Evolutionary conservation across 2,113 vertebrate genomes (phyloP).

Genomic region (Toxotes chatareus): DNA sequence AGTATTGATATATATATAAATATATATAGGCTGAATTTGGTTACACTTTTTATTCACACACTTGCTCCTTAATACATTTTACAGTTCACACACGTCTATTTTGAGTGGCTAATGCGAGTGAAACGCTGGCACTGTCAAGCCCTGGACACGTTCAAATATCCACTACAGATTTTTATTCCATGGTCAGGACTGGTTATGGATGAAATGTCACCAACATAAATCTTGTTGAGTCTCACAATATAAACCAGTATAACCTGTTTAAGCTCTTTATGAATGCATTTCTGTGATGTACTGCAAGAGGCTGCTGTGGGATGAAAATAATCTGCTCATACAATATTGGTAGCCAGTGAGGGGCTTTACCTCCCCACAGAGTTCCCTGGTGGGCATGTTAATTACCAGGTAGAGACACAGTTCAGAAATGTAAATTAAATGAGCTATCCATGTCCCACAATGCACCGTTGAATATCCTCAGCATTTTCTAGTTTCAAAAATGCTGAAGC

Average conservation of each 20-base stretch:
- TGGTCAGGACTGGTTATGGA: neutral
- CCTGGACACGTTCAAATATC: neutral
- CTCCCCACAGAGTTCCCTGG: slow-evolving; percentile 1
- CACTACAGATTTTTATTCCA: neutral
- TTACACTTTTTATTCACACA: no score
- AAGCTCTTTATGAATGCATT: slow-evolving; percentile 35
- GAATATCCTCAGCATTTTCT: slow-evolving; percentile 7
- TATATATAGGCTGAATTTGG: no score
- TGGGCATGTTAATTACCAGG: slow-evolving; percentile 28
- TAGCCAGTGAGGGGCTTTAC: neutral
- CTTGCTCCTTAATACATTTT: no score
- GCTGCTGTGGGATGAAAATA: slow-evolving; percentile 46
- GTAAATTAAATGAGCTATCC: slow-evolving; percentile 33
- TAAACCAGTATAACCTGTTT: slow-evolving; percentile 8
- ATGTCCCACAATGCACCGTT: slow-evolving; percentile 17
- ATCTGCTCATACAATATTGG: slow-evolving; percentile 26
- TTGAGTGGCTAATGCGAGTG: no score
- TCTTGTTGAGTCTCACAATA: slow-evolving; percentile 30
- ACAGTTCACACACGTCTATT: no score
- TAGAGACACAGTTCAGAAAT: slow-evolving; percentile 23
- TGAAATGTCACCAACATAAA: slow-evolving; percentile 5
- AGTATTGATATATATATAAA: no score
- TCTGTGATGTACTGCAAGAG: slow-evolving; percentile 34
- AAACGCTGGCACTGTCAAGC: no score
- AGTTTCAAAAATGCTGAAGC: slow-evolving; percentile 19